phyloP scores from a whole-genome alignment of 2,797 vertebrate genomes.

The Melanotaenia nigrans region DNA sequence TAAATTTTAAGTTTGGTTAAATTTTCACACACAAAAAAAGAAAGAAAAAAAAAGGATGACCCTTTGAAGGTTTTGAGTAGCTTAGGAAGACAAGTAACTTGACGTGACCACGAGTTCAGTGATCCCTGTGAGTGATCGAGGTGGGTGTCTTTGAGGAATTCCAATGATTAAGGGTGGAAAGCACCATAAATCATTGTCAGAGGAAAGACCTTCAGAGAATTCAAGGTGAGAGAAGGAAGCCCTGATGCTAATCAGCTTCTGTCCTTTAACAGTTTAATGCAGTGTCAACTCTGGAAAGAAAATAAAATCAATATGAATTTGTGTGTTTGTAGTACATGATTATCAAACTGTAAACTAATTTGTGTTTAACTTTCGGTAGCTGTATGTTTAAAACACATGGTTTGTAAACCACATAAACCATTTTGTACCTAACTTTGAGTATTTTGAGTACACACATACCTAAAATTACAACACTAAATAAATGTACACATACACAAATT shows the following conservation, averaged over 20 bases:
- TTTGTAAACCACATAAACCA: no score
- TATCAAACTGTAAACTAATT: no score
- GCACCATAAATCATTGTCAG: constrained; percentile 7
- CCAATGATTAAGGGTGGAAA: constrained; percentile 7
- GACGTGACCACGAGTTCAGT: background rate
- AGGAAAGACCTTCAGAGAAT: constrained; percentile 20
- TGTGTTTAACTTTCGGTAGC: no score
- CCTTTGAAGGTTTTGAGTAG: background rate
- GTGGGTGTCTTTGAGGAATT: constrained; percentile 6
- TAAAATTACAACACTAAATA: no score
- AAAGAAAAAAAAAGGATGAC: background rate
- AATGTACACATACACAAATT: no score
- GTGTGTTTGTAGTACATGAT: no score
- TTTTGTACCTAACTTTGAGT: no score
- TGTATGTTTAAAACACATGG: no score
- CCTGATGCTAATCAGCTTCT: background rate
- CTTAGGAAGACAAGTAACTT: background rate
- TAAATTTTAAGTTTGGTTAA: background rate
- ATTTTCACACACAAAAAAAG: background rate
- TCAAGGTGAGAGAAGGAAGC: constrained; percentile 26
- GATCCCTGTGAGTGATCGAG: background rate
- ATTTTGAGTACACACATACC: no score
- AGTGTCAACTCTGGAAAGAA: no score
- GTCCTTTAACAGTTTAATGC: background rate
- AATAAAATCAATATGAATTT: no score